A percentile compares a stretch with the other conserved stretches of the same genome.
These are phyloP conservation scores for Chrysomela aeneicollis DNA, from an alignment of 2,888 invertebrate species.

Conservation along the genomic window DNA sequence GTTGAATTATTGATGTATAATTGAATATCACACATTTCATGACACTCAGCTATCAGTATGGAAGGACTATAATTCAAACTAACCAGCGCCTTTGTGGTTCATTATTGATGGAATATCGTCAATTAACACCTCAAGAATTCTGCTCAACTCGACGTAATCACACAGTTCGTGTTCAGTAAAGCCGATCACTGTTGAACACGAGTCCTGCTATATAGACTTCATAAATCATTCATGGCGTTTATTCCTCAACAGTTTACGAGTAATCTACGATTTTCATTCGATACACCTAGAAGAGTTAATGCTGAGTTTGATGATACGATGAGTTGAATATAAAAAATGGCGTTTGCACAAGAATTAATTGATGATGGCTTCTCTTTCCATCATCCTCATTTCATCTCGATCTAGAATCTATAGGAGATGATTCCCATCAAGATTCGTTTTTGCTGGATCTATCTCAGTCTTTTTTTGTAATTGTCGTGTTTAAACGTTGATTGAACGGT, in stretches of 20 bases:
- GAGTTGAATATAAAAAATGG: no score
- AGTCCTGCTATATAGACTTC: not conserved
- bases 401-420: no score
- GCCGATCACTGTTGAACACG: constrained; percentile 7
- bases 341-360: no score
- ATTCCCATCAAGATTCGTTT: no score
- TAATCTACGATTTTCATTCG: constrained; percentile 25
- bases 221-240: constrained; percentile 27
- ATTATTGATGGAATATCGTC: constrained; percentile 31
- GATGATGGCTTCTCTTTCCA: no score
- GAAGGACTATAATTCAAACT: not conserved
- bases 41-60: not conserved
- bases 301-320: no score
- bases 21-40: not conserved
- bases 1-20: not conserved
- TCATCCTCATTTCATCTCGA: no score
- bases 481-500: no score
- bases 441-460: no score
- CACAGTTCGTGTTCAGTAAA: constrained; percentile 20
- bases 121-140: constrained; percentile 36
- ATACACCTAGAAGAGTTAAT: no score
- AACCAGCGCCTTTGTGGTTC: constrained; percentile 1
- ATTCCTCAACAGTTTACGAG: constrained; percentile 25
- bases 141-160: constrained; percentile 9
- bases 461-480: no score